These are phyloP conservation scores for Sylvicola fuscatus DNA, from an alignment of 2,888 invertebrate species.

Conservation along the genomic window DNA sequence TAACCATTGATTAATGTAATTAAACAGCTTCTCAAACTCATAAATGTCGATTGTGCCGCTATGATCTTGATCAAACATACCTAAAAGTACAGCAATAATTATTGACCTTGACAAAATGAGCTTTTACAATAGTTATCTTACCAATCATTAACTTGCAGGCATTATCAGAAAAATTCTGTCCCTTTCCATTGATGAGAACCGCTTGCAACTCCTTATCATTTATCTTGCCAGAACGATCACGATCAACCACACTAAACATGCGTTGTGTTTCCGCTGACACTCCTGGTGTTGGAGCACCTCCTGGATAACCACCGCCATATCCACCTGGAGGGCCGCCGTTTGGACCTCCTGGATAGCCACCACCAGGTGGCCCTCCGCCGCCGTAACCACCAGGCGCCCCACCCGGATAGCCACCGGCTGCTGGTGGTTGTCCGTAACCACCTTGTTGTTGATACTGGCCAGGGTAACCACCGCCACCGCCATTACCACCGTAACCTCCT, in stretches of 20 bases:
- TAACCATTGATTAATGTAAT: conserved; percentile 78
- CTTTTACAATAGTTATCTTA: conserved; percentile 11
- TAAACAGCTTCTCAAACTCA: conserved; percentile 72
- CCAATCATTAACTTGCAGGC: conserved; percentile 72
- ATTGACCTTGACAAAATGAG: conserved; percentile 3
- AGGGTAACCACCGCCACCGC: conserved; percentile 1
- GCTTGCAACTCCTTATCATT: conserved; percentile 52
- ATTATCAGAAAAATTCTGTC: conserved; percentile 59
- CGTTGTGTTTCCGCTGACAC: conserved; percentile 54
- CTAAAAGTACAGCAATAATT: conserved; percentile 22
- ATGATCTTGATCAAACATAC: conserved; percentile 74
- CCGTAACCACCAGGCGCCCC: neutral
- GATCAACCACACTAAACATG: conserved; percentile 71
- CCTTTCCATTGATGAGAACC: conserved; percentile 71
- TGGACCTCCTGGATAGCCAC: neutral
- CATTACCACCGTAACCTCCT: neutral
- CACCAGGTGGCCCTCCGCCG: neutral
- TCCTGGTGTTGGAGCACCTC: conserved; percentile 25
- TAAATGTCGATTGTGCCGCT: conserved; percentile 64
- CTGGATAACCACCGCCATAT: conserved; percentile 17
- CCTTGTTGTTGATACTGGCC: conserved; percentile 1
- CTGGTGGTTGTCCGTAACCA: no score
- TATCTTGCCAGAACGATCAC: conserved; percentile 66
- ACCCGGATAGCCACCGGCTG: no score
- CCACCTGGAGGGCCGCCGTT: conserved; percentile 1